These are phyloP conservation scores for Phainopepla nitens DNA, from an alignment of 2,113 vertebrate genomes.

Conservation along the genomic window DNA sequence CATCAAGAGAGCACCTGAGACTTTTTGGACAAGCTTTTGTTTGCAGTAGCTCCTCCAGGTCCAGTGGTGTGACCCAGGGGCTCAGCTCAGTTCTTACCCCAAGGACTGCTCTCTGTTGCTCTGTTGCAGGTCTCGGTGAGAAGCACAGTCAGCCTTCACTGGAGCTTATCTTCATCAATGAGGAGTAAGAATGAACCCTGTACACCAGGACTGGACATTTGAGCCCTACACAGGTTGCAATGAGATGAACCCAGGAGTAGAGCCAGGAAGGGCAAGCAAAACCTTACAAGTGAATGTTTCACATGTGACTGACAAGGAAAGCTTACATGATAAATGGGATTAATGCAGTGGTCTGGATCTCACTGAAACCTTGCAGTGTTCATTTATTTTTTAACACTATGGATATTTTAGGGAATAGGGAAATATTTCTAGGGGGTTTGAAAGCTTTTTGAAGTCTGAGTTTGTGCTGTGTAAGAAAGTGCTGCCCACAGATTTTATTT, in stretches of 20 bases:
- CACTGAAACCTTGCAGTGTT: not conserved
- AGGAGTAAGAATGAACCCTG: conserved; percentile 76
- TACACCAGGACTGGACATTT: conserved; percentile 59
- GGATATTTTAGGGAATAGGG: not conserved
- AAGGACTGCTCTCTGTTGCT: not conserved
- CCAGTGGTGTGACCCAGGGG: not conserved
- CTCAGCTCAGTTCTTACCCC: not conserved
- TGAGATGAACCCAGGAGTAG: conserved; percentile 35
- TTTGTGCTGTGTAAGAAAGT: not conserved
- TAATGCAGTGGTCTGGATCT: not conserved
- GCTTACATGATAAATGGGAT: not conserved
- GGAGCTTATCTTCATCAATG: conserved; percentile 80
- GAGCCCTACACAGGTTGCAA: conserved; percentile 53
- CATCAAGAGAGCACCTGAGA: not conserved
- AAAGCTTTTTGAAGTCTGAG: not conserved
- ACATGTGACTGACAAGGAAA: not conserved
- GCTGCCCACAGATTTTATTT: not conserved
- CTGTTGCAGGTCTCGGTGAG: conserved; percentile 56
- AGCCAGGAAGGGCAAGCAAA: conserved; percentile 36
- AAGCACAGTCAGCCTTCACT: conserved; percentile 61
- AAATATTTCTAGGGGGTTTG: not conserved
- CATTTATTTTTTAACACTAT: not conserved
- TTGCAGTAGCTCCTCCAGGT: not conserved
- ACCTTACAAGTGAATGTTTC: not conserved
- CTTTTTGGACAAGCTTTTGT: accelerated